Evolutionary conservation across 2,888 invertebrate species (phyloP), one percentile per base, ranked within the genome.

Genomic region (Torymus aiolomorphi): DNA sequence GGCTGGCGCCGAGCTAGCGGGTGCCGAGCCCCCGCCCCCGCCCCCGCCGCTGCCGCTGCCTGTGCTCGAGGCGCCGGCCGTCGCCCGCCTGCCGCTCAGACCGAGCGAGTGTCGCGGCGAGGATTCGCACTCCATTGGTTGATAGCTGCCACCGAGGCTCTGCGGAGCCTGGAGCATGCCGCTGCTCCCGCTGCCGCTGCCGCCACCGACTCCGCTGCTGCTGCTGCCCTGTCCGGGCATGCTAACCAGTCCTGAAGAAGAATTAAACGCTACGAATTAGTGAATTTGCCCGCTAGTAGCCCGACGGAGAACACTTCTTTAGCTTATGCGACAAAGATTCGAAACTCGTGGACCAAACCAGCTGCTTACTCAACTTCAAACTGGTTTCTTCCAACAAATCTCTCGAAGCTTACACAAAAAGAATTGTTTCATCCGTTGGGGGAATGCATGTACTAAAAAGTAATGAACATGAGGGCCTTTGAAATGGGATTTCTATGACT

Each of bases 91-190:
- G 75, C 86, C 84, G 72, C 31, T 3, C 31, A 84, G 83, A 82
- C 85, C 86, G 0, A 87, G 87, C 83, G 87, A 86, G 84, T 90
- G 90, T 83, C 92, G 91, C 80, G 92, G 92, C 75, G 94, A 94
- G 83, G 94, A 94, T 89, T 95, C 95, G 92, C 96, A 96, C 87
- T 96, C 96, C 95, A 96, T 96, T 84, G 95, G 94, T 83, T 92
- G 92, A 86, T 90, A 88, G 86, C 88, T 87, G 82, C 85, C 85
- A 84, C 72, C 66, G 31, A 24, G 20, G 52, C 69, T 77, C 4
- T 59, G 59, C 0, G 75, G 10, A 85, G 90, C 89, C 83, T 83
- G 82, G 84, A 84, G 67, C 84, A 82, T 83, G 66, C 84, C 83
- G 69, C 78, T 82, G 84, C 86, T 86, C 82, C 89, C 90, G 84